Base-by-base conservation (phyloP, 2,888 invertebrate species). In the Epiperipatus broadwayi region DNA sequence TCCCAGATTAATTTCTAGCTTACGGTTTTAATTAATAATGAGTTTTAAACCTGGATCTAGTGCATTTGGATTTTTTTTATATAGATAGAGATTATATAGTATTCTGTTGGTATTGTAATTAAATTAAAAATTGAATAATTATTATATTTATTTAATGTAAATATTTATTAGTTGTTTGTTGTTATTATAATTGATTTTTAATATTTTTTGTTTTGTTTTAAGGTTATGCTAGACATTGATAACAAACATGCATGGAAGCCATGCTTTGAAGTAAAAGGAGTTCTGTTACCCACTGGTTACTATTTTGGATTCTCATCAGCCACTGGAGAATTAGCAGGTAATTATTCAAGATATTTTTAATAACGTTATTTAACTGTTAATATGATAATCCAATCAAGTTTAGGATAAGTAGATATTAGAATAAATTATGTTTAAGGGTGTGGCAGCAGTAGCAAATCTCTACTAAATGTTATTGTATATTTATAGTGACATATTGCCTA, bases 271-370 rank as follows among this genome's bases (percentile, higher is more conserved):
- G 89, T 89, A 0, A 70, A 75, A 49, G 84, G 85, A 33, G 81
- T 99, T 1, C 69, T 75, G 42, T 65, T 99, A 7, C 97, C 97
- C 0, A 87, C 91, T 0, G 87, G 87, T 0, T 95, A 93, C 62
- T 89, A 70, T 62, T 78, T 91, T 58, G 97, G 97, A 2, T 67
- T 85, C 3, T 77, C 89, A 0, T 87, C 97, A 0, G 89, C 89
- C 1, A 99, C 97, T 0, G 97, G 97, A 2, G 93, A 97, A 57
- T 65, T 99, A 31, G 60, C 64, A 45, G 66, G 66, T 66, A 35
- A 21, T 35, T 28, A n/a, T n/a, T n/a, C n/a, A n/a, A n/a, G n/a
- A n/a, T n/a, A n/a, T n/a, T n/a, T n/a, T 27, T 35, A 21, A n/a
- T 18, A 16, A 20, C 18, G 7, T 34, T 8, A 44, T 32, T 27